Conservation (phyloP, 2,113 vertebrate species). For the Phodopus roborovskii region DNA sequence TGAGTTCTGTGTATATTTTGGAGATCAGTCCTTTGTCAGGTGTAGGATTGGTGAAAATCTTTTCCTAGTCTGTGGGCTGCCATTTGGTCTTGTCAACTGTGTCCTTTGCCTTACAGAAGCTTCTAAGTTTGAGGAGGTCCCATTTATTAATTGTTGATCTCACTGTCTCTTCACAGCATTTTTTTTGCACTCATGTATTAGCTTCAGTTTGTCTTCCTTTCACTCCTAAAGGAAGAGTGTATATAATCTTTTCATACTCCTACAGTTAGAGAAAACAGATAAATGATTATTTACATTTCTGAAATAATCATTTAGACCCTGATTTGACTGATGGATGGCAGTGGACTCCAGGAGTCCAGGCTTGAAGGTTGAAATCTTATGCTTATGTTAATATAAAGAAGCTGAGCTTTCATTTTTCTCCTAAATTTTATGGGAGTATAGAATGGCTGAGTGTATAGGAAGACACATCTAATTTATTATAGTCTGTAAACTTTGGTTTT, state of each 20-base stretch:
- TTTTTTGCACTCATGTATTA: neutral
- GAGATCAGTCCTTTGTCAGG: no score
- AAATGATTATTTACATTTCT: neutral
- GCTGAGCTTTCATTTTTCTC: neutral
- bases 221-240: neutral
- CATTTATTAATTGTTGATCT: no score
- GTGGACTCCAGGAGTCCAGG: conserved; percentile 9
- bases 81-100: no score
- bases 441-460: neutral
- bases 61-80: no score
- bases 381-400: conserved; percentile 20
- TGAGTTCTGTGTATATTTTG: no score
- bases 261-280: conserved; percentile 19
- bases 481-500: conserved; percentile 17
- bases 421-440: neutral
- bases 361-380: conserved; percentile 24
- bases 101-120: no score
- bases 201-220: conserved; percentile 3
- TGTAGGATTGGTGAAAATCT: no score
- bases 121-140: no score
- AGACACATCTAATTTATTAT: conserved; percentile 3
- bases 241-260: neutral
- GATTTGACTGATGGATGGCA: neutral
- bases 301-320: conserved; percentile 32
- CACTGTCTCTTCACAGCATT: no score